phyloP scores from a whole-genome alignment of 2,113 vertebrate species.

The Nesoenas mayeri region DNA sequence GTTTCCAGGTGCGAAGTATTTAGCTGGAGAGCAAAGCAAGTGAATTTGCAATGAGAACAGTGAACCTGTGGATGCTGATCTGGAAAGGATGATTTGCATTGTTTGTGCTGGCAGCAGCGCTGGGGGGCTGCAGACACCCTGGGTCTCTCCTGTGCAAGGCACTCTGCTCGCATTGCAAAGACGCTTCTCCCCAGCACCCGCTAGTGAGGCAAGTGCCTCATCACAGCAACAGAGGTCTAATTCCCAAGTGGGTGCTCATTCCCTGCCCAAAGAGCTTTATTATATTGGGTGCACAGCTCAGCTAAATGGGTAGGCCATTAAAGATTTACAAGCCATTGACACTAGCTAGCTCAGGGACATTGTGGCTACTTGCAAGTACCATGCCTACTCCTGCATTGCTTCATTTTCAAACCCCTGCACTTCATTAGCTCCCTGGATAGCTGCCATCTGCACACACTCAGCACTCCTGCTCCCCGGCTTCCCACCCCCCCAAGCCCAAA shows the following conservation, averaged over 20 bases:
- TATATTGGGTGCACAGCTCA: neutral
- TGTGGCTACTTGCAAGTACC: neutral
- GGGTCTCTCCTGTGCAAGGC: neutral
- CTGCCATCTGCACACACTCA: neutral
- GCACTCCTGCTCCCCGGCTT: neutral
- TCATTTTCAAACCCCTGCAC: neutral
- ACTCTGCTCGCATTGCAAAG: neutral
- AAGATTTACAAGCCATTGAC: conserved; percentile 15
- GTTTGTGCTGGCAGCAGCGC: neutral
- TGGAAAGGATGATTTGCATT: neutral
- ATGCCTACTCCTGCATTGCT: neutral
- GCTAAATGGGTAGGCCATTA: neutral
- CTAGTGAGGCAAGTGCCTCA: neutral
- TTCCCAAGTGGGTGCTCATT: neutral
- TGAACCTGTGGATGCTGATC: neutral
- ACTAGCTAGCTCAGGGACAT: neutral
- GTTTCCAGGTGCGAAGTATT: conserved; percentile 47
- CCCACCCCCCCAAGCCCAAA: neutral
- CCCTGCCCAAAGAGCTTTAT: neutral
- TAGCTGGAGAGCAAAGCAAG: conserved; percentile 35
- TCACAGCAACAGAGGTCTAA: neutral
- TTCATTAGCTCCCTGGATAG: neutral
- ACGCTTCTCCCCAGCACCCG: neutral
- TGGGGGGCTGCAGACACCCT: neutral
- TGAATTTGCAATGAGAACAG: conserved; percentile 41